Base-by-base conservation (phyloP, 2,888 invertebrate genomes). In the Eristalis arbustorum region DNA sequence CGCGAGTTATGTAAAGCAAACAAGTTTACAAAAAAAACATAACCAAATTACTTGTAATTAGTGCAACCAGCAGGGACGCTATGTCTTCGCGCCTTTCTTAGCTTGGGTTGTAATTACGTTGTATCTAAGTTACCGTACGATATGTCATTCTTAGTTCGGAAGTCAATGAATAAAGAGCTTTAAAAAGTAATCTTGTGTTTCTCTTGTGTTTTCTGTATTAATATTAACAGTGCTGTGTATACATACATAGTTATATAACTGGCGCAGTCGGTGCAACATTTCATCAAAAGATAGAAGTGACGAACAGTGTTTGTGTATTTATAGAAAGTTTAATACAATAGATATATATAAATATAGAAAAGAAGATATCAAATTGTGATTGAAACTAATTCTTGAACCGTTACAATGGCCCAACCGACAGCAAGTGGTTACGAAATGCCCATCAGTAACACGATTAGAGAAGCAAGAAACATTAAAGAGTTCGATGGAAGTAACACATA, bases 401-500 rank as follows among this genome's bases (percentile, higher is more conserved):
- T 28, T 62, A 62, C 62, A 62, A 62, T 62, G 62, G 62, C 62
- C 28, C 62, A 22, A 25, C 62, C 62, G 62, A 62, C 62, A 62
- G 1, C 62, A 62, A 62, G 62, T 25, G 62, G 62, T 61, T 62
- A 62, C 62, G 25, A 62, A 62, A 62, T 62, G 10, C 28, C 62
- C n/a, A 25, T 62, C 23, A 62, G 28, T 14, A 6, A 62, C 62
- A 28, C 31, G 62, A 62, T 28, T 62, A 62, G 62, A 62, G 62
- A 62, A 62, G 28, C 28, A 31, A 31, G 31, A 31, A 31, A 31
- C 31, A 31, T 31, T 31, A 31, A 31, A 31, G 31, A 31, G 31
- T 31, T 31, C 31, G 6, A 31, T 31, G 59, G 22, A 22, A 22
- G 23, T 13, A 59, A 59, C 59, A 11, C 62, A 3, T 62, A 62